Conservation (phyloP, 2,888 invertebrate genomes). For the Dryobota labecula region DNA sequence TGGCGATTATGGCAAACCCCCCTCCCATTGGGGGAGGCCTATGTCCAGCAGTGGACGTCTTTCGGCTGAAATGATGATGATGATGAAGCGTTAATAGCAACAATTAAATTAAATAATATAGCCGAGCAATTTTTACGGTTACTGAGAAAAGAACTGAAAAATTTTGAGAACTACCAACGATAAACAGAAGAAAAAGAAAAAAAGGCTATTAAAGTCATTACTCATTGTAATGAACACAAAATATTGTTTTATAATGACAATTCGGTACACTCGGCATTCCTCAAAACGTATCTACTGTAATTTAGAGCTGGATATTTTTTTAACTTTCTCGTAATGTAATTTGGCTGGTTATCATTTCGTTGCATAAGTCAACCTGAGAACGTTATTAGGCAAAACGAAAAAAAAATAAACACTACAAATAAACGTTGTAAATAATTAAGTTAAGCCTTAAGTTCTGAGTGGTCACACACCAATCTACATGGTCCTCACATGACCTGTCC, state of each 20-base stretch:
- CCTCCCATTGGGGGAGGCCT: too few species aligned
- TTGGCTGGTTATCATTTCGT: neutral
- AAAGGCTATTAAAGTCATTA: conserved; percentile 25
- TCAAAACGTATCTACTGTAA: neutral
- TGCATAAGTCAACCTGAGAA: too few species aligned
- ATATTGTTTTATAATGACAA: conserved; percentile 30
- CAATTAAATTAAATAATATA: neutral
- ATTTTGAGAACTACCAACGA: neutral
- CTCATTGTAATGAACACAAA: conserved; percentile 27
- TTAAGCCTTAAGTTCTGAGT: too few species aligned
- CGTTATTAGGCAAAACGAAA: too few species aligned
- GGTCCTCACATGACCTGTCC: too few species aligned
- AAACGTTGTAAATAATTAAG: too few species aligned
- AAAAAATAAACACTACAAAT: too few species aligned
- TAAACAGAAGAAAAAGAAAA: neutral
- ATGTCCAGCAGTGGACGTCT: too few species aligned
- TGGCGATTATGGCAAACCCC: too few species aligned
- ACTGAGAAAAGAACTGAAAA: neutral
- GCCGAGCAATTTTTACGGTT: neutral
- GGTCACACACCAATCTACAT: too few species aligned
- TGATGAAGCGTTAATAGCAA: neutral
- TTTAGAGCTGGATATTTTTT: neutral
- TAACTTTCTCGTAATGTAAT: neutral
- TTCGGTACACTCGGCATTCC: conserved; percentile 30
- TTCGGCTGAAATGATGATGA: too few species aligned